phyloP scores from a whole-genome alignment of 2,797 vertebrate genomes.

The Acanthornis magna region DNA sequence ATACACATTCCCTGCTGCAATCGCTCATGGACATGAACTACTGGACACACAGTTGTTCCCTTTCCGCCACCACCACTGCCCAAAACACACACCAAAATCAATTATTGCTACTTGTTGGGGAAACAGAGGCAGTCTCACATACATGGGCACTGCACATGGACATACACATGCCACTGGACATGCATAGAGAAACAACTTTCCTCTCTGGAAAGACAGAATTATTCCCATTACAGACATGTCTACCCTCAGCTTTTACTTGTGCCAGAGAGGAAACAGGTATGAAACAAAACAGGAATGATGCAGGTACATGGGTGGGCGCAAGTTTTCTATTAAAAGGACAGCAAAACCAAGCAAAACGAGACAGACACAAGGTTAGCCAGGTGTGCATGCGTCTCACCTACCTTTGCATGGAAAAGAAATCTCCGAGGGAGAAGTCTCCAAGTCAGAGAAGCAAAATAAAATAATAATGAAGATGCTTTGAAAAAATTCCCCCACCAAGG shows the following conservation, averaged over 20 bases:
- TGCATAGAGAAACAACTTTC: conserved; percentile 70
- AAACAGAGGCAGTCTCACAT: conserved; percentile 56
- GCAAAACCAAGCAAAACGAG: background rate
- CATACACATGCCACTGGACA: background rate
- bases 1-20: background rate
- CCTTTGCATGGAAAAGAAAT: conserved; percentile 78
- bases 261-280: conserved; percentile 43
- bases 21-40: background rate
- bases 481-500: conserved; percentile 37
- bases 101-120: conserved; percentile 69
- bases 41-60: background rate
- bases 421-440: conserved; percentile 66
- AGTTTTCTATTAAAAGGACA: conserved; percentile 46
- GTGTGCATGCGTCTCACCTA: conserved; percentile 69
- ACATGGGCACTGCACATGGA: background rate
- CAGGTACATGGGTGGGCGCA: conserved; percentile 4
- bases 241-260: conserved; percentile 44
- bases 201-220: conserved; percentile 42
- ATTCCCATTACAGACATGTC: conserved; percentile 46
- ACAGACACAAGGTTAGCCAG: conserved; percentile 37
- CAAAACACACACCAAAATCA: conserved; percentile 23
- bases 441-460: conserved; percentile 65
- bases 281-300: conserved; percentile 19
- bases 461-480: conserved; percentile 27
- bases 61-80: background rate